Percentiles rank a stretch among this genome's conserved stretches.
These are phyloP conservation scores for Rallus crepitans DNA, from an alignment of 2,797 vertebrate species.

Conservation along the genomic window DNA sequence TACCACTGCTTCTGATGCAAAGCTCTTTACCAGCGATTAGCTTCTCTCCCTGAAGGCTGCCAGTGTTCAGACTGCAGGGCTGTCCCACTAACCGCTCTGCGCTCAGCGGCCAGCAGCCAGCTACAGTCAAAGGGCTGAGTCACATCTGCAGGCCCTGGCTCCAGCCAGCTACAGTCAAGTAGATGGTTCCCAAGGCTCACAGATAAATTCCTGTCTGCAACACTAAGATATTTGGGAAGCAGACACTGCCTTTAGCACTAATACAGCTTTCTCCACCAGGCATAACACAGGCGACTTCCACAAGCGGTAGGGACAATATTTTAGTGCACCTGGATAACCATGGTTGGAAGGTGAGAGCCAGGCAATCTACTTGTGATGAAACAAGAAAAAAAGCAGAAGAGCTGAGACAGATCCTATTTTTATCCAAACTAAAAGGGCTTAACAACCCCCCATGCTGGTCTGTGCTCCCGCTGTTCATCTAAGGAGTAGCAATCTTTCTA, in stretches of 20 bases:
- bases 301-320: neutral
- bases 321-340: neutral
- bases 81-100: neutral
- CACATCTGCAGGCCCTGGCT: constrained; percentile 3
- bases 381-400: neutral
- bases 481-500: neutral
- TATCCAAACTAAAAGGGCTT: neutral
- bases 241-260: neutral
- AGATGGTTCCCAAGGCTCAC: neutral
- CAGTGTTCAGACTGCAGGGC: neutral
- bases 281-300: neutral
- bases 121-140: neutral
- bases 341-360: neutral
- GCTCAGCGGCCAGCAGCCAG: neutral
- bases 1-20: neutral
- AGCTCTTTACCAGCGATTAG: neutral
- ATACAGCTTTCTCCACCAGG: neutral
- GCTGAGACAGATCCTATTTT: neutral
- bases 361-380: neutral
- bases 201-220: neutral
- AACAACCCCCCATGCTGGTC: neutral
- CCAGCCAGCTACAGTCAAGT: neutral
- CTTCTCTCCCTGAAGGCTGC: neutral
- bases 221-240: neutral
- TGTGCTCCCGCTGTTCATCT: neutral